A percentile compares a stretch with the other conserved stretches of the same genome.
phyloP scores from a whole-genome alignment of 2,113 vertebrate genomes.

The Eublepharis macularius region DNA sequence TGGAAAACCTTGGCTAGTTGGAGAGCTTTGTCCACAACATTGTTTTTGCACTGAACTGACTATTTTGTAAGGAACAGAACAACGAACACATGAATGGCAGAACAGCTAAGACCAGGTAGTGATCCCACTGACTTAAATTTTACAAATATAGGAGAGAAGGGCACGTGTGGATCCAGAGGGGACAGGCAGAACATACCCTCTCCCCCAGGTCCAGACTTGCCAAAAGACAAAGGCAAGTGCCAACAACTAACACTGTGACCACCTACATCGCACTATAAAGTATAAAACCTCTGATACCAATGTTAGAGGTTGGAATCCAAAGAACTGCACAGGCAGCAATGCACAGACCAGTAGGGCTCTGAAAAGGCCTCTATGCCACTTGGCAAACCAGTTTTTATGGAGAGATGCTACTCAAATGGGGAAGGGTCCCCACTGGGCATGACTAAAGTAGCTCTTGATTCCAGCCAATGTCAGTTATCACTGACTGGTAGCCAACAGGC shows the following conservation, averaged over 20 bases:
- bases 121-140: background rate
- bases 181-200: background rate
- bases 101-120: background rate
- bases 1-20: background rate
- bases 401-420: background rate
- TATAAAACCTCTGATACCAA: background rate
- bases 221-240: background rate
- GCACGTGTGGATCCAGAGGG: background rate
- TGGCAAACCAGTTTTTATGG: background rate
- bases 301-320: no score
- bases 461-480: background rate
- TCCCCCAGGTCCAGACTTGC: background rate
- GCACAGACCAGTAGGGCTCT: no score
- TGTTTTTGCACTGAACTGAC: background rate
- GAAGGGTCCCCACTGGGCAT: no score
- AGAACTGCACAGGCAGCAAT: no score
- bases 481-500: no score
- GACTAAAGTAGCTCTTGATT: background rate
- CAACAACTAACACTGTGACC: no score
- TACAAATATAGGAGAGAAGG: background rate
- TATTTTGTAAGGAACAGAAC: background rate
- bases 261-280: background rate
- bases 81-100: background rate
- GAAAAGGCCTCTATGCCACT: background rate
- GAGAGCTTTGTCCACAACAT: background rate